phyloP scores from a whole-genome alignment of 2,888 invertebrate species.

The Pteria penguin region DNA sequence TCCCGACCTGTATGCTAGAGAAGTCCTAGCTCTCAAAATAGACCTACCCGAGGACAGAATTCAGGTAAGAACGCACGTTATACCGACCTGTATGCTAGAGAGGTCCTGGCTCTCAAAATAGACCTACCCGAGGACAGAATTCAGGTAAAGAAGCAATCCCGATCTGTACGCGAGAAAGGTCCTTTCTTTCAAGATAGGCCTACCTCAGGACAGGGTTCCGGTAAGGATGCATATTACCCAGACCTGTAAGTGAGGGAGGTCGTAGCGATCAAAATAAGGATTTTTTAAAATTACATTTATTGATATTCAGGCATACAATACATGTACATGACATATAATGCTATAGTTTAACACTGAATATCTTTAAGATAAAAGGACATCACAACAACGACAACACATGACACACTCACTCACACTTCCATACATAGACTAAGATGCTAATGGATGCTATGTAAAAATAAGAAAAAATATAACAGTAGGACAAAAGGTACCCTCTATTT shows the following conservation, averaged over 20 bases:
- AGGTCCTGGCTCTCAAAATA: slow-evolving; percentile 79
- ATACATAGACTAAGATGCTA: too few relatives aligned
- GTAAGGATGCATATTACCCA: not conserved
- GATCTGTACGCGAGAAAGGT: slow-evolving; percentile 94
- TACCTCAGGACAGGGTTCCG: slow-evolving; percentile 79
- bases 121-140: slow-evolving; percentile 80
- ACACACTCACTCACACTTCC: too few relatives aligned
- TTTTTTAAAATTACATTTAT: too few relatives aligned
- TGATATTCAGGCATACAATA: too few relatives aligned
- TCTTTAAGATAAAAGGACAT: too few relatives aligned
- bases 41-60: slow-evolving; percentile 80
- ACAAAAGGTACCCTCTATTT: too few relatives aligned
- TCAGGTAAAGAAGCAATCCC: slow-evolving; percentile 92
- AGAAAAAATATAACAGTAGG: too few relatives aligned
- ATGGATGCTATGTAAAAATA: too few relatives aligned
- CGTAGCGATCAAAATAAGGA: not conserved
- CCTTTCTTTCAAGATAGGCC: slow-evolving; percentile 78
- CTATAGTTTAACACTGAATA: too few relatives aligned
- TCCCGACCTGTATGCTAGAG: slow-evolving; percentile 97
- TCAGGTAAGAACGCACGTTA: slow-evolving; percentile 94
- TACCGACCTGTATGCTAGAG: slow-evolving; percentile 97
- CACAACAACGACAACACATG: too few relatives aligned
- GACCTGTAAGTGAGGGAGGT: too few relatives aligned
- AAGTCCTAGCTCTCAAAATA: slow-evolving; percentile 79
- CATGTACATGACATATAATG: too few relatives aligned